Evolutionary conservation across 2,888 invertebrate species (phyloP).

Genomic region (Conistra vaccinii): DNA sequence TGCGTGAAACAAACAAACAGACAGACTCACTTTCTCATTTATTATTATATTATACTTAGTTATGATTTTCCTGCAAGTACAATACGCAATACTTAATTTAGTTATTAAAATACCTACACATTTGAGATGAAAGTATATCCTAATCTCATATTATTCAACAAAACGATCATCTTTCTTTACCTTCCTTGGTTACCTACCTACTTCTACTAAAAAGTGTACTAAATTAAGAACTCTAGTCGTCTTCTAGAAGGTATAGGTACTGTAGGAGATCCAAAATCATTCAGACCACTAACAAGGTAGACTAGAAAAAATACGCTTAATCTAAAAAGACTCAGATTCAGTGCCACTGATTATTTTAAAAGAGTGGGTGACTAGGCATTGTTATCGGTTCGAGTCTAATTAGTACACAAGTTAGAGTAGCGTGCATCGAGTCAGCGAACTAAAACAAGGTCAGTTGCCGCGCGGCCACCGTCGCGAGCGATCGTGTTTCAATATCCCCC

Average conservation of each 20-base stretch:
- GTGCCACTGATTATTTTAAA: not conserved
- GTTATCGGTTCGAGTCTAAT: conserved; percentile 23
- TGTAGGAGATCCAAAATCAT: not conserved
- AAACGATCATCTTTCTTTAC: not conserved
- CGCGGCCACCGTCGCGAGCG: not conserved
- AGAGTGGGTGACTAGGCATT: not conserved
- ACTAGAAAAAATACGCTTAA: not conserved
- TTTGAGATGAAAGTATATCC: not conserved
- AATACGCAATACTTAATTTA: too few species aligned
- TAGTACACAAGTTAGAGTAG: conserved; percentile 36
- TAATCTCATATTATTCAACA: not conserved
- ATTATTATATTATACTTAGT: too few species aligned
- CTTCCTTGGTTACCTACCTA: not conserved
- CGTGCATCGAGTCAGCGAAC: conserved; percentile 35
- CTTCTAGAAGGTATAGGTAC: too few species aligned
- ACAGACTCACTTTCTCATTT: too few species aligned
- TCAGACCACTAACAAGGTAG: conserved; percentile 1
- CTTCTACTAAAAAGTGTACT: not conserved
- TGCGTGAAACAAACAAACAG: too few species aligned
- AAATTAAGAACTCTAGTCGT: not conserved
- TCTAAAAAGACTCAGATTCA: not conserved
- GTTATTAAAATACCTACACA: too few species aligned
- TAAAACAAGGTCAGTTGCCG: conserved; percentile 41
- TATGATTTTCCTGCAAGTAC: too few species aligned
- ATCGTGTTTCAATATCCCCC: not conserved